Conservation (phyloP, 1,140 invertebrate genomes). For the Lordiphosa clarofinis region DNA sequence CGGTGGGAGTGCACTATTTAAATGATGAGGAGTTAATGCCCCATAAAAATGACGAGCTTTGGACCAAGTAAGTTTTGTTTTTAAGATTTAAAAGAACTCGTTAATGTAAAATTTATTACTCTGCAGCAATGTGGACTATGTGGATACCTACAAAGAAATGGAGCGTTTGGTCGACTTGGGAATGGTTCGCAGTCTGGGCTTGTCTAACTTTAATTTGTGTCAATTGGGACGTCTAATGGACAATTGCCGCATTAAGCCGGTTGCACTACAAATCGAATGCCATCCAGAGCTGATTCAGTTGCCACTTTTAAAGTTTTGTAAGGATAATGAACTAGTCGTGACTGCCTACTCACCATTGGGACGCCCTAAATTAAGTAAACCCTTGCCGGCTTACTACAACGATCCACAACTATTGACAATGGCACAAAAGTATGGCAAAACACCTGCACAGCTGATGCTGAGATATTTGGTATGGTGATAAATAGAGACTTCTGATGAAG, state of each 20-base stretch:
- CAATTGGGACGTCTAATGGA: constrained; percentile 88
- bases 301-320: constrained; percentile 86
- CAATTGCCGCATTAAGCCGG: constrained; percentile 86
- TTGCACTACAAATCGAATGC: constrained; percentile 88
- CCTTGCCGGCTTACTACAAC: constrained; percentile 71
- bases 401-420: constrained; percentile 82
- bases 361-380: constrained; percentile 80
- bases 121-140: constrained; percentile 84
- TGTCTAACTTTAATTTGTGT: constrained; percentile 93
- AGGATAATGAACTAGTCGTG: constrained; percentile 83
- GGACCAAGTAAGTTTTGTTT: constrained; percentile 38
- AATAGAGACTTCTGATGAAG: background rate
- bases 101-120: constrained; percentile 12
- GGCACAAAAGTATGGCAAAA: constrained; percentile 85
- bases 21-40: constrained; percentile 50
- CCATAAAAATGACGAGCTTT: constrained; percentile 22
- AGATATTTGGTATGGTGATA: constrained; percentile 80
- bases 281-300: constrained; percentile 91
- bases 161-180: constrained; percentile 88
- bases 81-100: background rate
- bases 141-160: constrained; percentile 94
- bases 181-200: constrained; percentile 87
- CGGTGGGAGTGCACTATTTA: constrained; percentile 79
- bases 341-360: constrained; percentile 91
- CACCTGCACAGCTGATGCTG: constrained; percentile 85